These are phyloP conservation scores for Troides aeacus DNA, from an alignment of 2,888 invertebrate species.

Conservation along the genomic window DNA sequence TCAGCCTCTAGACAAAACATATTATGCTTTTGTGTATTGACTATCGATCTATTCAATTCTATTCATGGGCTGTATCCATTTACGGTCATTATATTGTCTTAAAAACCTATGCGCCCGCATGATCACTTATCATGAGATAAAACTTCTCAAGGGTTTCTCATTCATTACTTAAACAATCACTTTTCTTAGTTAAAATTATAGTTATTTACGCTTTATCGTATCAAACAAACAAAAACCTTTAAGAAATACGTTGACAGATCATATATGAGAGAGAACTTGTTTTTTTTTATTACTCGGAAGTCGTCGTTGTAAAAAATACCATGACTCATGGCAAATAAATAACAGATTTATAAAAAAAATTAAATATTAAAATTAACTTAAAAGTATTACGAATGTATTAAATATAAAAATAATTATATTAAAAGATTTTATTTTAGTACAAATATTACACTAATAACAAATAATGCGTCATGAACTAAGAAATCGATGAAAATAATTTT, in stretches of 20 bases:
- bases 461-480: too few species aligned
- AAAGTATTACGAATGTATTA: too few species aligned
- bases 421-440: too few species aligned
- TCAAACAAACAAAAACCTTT: slow-evolving; percentile 3
- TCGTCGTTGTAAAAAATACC: slow-evolving; percentile 4
- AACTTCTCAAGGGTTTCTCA: too few species aligned
- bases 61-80: too few species aligned
- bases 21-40: not conserved
- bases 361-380: too few species aligned
- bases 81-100: too few species aligned
- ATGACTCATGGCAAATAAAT: slow-evolving; percentile 13
- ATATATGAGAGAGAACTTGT: not conserved
- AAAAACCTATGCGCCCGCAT: too few species aligned
- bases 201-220: not conserved
- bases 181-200: not conserved
- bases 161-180: not conserved
- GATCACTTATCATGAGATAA: too few species aligned
- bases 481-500: too few species aligned
- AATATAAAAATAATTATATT: too few species aligned
- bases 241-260: not conserved
- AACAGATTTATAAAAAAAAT: not conserved
- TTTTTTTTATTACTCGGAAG: slow-evolving; percentile 13
- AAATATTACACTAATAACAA: too few species aligned
- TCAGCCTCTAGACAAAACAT: not conserved
- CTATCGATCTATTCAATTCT: not conserved